Conservation (phyloP, 2,888 invertebrate species). For the Brachynemurus nebulosus region DNA sequence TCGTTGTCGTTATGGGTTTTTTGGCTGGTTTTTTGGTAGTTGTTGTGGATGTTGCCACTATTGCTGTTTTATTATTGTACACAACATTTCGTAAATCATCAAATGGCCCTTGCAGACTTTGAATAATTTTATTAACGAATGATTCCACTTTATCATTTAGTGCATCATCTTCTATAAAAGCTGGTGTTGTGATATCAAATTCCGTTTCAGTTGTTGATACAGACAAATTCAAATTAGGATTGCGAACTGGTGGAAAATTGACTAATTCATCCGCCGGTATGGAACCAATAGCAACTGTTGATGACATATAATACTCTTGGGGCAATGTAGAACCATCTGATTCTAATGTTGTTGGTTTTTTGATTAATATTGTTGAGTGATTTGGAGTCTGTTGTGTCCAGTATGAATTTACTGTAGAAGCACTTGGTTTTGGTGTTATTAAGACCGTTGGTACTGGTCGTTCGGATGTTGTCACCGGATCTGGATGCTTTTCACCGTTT, state of each 20-base stretch:
- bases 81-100: slow-evolving; percentile 67
- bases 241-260: slow-evolving; percentile 75
- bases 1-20: slow-evolving; percentile 25
- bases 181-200: slow-evolving; percentile 59
- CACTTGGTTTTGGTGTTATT: slow-evolving; percentile 46
- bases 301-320: slow-evolving; percentile 22
- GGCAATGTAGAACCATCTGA: background rate
- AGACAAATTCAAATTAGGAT: slow-evolving; percentile 66
- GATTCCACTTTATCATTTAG: slow-evolving; percentile 66
- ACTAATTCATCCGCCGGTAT: slow-evolving; percentile 47
- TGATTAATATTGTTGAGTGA: slow-evolving; percentile 19
- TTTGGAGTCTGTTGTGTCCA: slow-evolving; percentile 15
- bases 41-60: slow-evolving; percentile 19
- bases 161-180: slow-evolving; percentile 60
- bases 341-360: background rate
- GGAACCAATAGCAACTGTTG: slow-evolving; percentile 8
- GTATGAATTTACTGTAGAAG: slow-evolving; percentile 23
- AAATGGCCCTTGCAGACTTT: slow-evolving; percentile 71
- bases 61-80: slow-evolving; percentile 35
- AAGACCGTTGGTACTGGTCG: slow-evolving; percentile 47
- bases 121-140: slow-evolving; percentile 71
- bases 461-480: slow-evolving; percentile 27
- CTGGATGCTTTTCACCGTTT: slow-evolving; percentile 22
- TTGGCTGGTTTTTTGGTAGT: slow-evolving; percentile 20
- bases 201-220: slow-evolving; percentile 38